phyloP scores from a whole-genome alignment of 2,888 invertebrate species.

The Camptogramma bilineatum region DNA sequence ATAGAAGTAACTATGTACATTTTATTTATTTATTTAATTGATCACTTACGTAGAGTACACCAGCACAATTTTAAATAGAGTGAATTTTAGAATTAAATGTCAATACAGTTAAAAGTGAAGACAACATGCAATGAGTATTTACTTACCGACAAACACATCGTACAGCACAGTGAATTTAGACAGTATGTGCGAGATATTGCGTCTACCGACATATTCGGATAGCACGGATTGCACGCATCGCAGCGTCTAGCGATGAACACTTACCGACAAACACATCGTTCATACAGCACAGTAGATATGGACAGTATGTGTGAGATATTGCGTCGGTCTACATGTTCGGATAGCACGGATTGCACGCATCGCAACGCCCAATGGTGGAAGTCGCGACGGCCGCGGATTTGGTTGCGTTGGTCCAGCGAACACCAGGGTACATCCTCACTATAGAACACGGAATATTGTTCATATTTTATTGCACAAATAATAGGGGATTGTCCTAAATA shows the following conservation, averaged over 20 bases:
- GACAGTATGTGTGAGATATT: conserved; percentile 48
- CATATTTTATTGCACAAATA: background rate
- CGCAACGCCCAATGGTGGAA: conserved; percentile 86
- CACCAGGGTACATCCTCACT: conserved; percentile 85
- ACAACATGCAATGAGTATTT: too few species aligned
- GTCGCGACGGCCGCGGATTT: conserved; percentile 80
- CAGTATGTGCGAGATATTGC: conserved; percentile 49
- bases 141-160: conserved; percentile 65
- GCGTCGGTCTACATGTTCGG: conserved; percentile 51
- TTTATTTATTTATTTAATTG: too few species aligned
- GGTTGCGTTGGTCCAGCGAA: conserved; percentile 75
- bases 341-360: conserved; percentile 61
- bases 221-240: too few species aligned
- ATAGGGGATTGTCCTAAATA: too few species aligned
- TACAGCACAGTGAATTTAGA: conserved; percentile 62
- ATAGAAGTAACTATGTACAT: too few species aligned
- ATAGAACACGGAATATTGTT: conserved; percentile 7
- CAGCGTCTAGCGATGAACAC: too few species aligned
- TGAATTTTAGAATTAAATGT: too few species aligned
- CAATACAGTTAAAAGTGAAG: too few species aligned
- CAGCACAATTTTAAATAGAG: too few species aligned
- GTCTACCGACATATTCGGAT: conserved; percentile 53
- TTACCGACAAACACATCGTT: conserved; percentile 66
- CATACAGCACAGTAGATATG: conserved; percentile 62
- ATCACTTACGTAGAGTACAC: too few species aligned